These are phyloP conservation scores for Galleria mellonella DNA, from an alignment of 1,140 invertebrate species.

Conservation along the genomic window DNA sequence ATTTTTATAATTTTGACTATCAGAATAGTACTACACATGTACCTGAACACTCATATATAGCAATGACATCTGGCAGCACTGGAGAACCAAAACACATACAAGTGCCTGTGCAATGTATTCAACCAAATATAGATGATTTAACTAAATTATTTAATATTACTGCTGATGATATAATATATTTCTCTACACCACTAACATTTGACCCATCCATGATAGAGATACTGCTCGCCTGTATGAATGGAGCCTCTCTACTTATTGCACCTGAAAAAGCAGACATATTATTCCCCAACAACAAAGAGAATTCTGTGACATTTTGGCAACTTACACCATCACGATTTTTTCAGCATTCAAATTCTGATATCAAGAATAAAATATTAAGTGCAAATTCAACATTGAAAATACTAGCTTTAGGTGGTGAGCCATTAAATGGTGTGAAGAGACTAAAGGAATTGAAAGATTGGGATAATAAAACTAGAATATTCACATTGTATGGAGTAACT, in stretches of 20 bases:
- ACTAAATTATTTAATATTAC: conserved; percentile 72
- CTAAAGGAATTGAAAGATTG: conserved; percentile 66
- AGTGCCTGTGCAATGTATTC: conserved; percentile 77
- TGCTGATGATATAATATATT: conserved; percentile 79
- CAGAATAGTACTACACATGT: conserved; percentile 16
- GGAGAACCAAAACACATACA: conserved; percentile 78
- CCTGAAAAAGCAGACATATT: conserved; percentile 72
- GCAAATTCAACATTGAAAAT: conserved; percentile 70
- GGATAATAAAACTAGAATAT: conserved; percentile 76
- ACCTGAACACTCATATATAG: conserved; percentile 64
- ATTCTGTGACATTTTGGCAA: conserved; percentile 81
- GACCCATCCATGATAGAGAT: conserved; percentile 88
- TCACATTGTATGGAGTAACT: conserved; percentile 88
- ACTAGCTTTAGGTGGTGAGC: conserved; percentile 79
- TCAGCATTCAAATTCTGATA: conserved; percentile 72
- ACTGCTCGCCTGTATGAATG: conserved; percentile 78
- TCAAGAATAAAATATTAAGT: conserved; percentile 76
- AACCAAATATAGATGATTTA: conserved; percentile 78
- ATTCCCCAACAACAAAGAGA: conserved; percentile 44
- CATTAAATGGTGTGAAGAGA: conserved; percentile 67
- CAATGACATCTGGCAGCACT: conserved; percentile 80
- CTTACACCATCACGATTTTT: conserved; percentile 85
- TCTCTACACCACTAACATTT: conserved; percentile 86
- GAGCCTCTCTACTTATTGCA: conserved; percentile 79
- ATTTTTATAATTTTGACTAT: conserved; percentile 36